A percentile compares a stretch with the other conserved stretches of the same genome.
These are phyloP conservation scores for Drosophila erecta DNA, from an alignment of 1,140 invertebrate genomes.

Conservation along the genomic window DNA sequence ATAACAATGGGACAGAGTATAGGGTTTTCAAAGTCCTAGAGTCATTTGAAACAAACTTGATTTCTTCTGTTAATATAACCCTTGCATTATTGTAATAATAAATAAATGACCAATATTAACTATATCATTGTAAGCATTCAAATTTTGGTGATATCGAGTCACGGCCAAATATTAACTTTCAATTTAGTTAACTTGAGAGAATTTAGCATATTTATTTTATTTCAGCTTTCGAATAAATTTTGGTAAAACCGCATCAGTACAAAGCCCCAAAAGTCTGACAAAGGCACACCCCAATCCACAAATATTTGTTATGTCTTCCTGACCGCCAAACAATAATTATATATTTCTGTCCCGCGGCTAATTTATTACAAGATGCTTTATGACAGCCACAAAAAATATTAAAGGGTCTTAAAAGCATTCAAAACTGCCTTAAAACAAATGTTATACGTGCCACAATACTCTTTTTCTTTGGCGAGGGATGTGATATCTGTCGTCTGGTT, in stretches of 20 bases:
- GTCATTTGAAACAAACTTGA: neutral
- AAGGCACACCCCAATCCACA: conserved; percentile 29
- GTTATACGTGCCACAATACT: conserved; percentile 24
- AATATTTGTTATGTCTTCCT: neutral
- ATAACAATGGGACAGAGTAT: neutral
- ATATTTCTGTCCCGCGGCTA: conserved; percentile 31
- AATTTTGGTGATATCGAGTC: neutral
- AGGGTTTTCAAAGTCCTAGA: neutral
- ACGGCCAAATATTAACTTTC: neutral
- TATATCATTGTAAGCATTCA: no score
- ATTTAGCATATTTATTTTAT: neutral
- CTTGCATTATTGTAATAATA: no score
- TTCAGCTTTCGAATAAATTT: conserved; percentile 9
- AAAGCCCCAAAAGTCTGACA: conserved; percentile 6
- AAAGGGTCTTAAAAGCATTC: conserved; percentile 75
- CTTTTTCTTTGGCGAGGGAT: conserved; percentile 9
- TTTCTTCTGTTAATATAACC: neutral
- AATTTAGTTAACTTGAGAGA: conserved; percentile 1
- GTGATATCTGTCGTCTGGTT: conserved; percentile 27
- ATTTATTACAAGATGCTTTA: conserved; percentile 81
- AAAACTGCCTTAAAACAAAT: conserved; percentile 64
- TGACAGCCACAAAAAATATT: conserved; percentile 79
- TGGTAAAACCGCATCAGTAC: neutral
- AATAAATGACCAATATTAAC: no score
- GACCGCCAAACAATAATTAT: conserved; percentile 7